A percentile compares a stretch with the other conserved stretches of the same genome.
These are phyloP conservation scores for Morinoia aosen DNA, from an alignment of 2,888 invertebrate genomes.

Conservation along the genomic window DNA sequence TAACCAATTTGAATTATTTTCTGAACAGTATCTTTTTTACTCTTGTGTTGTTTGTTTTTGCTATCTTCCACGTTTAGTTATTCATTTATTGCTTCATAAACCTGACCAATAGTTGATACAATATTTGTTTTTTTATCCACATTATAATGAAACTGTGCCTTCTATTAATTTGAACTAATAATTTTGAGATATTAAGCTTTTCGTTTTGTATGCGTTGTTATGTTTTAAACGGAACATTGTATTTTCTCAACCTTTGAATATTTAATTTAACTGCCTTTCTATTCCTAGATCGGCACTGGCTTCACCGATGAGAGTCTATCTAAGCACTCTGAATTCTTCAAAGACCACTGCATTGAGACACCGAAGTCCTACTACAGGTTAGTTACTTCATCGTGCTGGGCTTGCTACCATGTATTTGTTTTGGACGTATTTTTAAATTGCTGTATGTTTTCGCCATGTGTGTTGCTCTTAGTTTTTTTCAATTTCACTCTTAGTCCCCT, in stretches of 20 bases:
- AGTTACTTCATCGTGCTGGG: neutral
- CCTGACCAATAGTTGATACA: neutral
- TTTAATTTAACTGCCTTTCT: neutral
- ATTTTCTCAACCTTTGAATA: neutral
- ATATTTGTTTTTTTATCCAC: neutral
- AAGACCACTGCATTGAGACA: constrained; percentile 80
- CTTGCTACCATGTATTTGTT: constrained; percentile 69
- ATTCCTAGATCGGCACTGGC: constrained; percentile 85
- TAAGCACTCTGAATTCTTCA: constrained; percentile 82
- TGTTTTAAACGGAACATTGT: neutral
- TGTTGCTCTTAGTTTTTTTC: too few species aligned
- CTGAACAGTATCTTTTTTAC: neutral
- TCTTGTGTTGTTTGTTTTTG: neutral
- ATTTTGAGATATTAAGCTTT: neutral
- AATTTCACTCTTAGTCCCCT: too few species aligned
- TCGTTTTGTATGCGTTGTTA: neutral
- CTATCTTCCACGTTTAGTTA: neutral
- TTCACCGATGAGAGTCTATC: constrained; percentile 92
- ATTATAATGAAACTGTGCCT: neutral
- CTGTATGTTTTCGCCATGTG: neutral
- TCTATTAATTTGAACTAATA: neutral
- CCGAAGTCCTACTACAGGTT: constrained; percentile 78
- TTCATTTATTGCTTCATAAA: neutral
- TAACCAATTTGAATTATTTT: neutral
- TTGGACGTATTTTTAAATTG: neutral